A percentile compares a stretch with the other conserved stretches of the same genome.
phyloP scores from a whole-genome alignment of 2,888 invertebrate species.

The Drosophila cognata region DNA sequence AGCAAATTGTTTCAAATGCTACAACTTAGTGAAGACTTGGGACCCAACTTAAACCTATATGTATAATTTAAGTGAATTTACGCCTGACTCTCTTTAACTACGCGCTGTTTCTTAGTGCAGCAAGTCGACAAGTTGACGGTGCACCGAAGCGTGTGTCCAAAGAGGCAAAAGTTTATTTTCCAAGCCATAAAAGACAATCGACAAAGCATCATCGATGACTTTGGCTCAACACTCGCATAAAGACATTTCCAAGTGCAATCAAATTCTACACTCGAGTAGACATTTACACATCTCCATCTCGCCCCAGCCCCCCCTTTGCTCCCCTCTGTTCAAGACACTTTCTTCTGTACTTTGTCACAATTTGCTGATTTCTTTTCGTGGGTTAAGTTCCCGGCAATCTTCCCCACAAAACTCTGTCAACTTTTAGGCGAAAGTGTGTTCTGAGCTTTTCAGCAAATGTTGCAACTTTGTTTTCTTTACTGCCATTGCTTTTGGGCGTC shows the following conservation, averaged over 20 bases:
- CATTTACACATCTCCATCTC: conserved; percentile 57
- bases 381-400: conserved; percentile 47
- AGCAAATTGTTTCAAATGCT: conserved; percentile 67
- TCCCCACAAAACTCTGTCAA: conserved; percentile 52
- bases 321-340: not conserved
- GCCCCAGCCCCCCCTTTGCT: not conserved
- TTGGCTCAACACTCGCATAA: conserved; percentile 70
- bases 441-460: conserved; percentile 54
- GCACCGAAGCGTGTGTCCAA: conserved; percentile 64
- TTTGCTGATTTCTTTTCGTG: conserved; percentile 56
- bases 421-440: conserved; percentile 72
- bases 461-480: conserved; percentile 59
- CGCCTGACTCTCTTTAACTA: conserved; percentile 68
- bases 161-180: conserved; percentile 79
- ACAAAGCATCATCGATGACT: conserved; percentile 70
- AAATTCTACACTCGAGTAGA: conserved; percentile 82
- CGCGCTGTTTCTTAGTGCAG: conserved; percentile 19
- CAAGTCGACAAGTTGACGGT: conserved; percentile 31
- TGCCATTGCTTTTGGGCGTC: conserved; percentile 47
- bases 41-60: conserved; percentile 49
- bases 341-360: conserved; percentile 68
- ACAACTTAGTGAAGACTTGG: conserved; percentile 19
- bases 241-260: conserved; percentile 82
- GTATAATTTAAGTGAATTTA: conserved; percentile 78
- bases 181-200: conserved; percentile 80